Evolutionary conservation across 2,888 invertebrate genomes (phyloP), one percentile per base, ranked within the genome.

Genomic region (Meiosimyza decipiens): DNA sequence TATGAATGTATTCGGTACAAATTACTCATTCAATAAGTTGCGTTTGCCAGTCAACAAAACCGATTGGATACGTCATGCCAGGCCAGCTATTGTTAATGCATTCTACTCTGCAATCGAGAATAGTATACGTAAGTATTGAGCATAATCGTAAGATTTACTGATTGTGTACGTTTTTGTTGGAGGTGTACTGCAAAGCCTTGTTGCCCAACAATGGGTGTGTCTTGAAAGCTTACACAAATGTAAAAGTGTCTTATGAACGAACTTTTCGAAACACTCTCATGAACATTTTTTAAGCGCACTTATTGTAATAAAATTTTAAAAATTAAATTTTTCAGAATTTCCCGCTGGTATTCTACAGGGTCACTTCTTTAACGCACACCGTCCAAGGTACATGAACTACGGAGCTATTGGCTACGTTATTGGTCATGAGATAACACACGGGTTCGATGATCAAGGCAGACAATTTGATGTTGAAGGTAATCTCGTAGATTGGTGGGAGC

Each of bases 281-380:
- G 28, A 28, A 28, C 4, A 28, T 28, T 28, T 28, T 28, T 4
- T 4, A 28, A 28, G 4, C 28, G 3, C 40, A 40, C 40, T 40
- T 40, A 40, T 5, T 7, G 6, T 40, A 7, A 40, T 40, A 40
- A 40, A 40, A 1, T 7, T 40, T 40, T 4, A 28, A 3, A 15
- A 47, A 9, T 74, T 68, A 0, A 11, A 3, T 33, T 11, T 11
- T 71, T 72, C 88, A 97, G 96, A 96, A 88, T 96, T 97, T 87
- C 96, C 97, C 0, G 97, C 97, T 78, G 97, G 96, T 76, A 96
- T 97, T 76, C 89, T 97, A 1, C 97, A 97, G 89, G 96, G 96
- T 2, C 92, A 93, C 2, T 97, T 97, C 90, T 97, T 96, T 88
- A 93, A 92, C 71, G 94, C 94, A 69, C 92, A 94, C 63, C 92